Base-by-base conservation (phyloP, 1,140 invertebrate genomes). In the Calliphora vicina region DNA sequence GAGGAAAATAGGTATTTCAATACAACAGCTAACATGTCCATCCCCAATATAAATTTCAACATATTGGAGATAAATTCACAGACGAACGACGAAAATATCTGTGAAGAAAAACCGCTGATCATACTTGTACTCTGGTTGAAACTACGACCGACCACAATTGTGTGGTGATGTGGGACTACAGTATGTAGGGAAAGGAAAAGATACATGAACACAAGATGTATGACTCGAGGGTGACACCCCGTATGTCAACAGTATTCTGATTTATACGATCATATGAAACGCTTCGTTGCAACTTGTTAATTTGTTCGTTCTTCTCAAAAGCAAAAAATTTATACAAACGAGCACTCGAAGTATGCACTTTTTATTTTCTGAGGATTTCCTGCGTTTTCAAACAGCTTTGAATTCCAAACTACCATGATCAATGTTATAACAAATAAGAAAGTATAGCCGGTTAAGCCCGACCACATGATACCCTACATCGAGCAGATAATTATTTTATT, bases 191-290 rank as follows among this genome's bases (percentile, higher is more conserved):
- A 67, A 20, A 67, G n/a, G 23, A 67, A 20, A 9, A 57, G 6
- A 15, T n/a, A 15, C n/a, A 23, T 23, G 61, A 67, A 25, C 35
- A 35, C 67, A 50, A 43, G 74, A 78, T 78, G 82, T 43, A 43
- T 83, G 76, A 74, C 57, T 61, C 76, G 76, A 71, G 82, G 84
- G 84, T 83, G 83, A 85, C 81, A 85, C 82, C 86, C 85, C 80
- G 83, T 83, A 85, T 89, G 88, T 89, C 88, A 89, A 89, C 88
- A 88, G 87, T 81, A 83, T 86, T 84, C 88, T 89, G 88, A 89
- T 89, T 89, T 89, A 89, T 89, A 87, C 86, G 86, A 87, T 85
- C 87, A 86, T 86, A 89, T 89, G 87, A 86, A 87, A 89, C 86
- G 88, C 88, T 89, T 89, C 86, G 87, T 86, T 89, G 87, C 84